phyloP scores from a whole-genome alignment of 2,888 invertebrate genomes.

The Lordiphosa andalusiaca region DNA sequence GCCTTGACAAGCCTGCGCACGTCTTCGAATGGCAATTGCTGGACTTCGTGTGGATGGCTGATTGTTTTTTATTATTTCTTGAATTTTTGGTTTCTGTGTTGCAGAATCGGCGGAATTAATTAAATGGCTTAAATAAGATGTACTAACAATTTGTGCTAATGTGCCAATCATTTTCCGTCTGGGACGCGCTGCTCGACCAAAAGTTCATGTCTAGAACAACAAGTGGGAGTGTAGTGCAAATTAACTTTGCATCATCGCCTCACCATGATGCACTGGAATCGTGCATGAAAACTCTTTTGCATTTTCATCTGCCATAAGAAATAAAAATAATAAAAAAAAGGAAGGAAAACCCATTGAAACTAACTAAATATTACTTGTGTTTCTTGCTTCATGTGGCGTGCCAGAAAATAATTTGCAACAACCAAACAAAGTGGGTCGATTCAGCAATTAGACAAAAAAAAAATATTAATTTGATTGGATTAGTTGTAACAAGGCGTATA shows the following conservation, averaged over 20 bases:
- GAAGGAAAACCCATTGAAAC: conserved; percentile 1
- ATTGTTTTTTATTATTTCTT: conserved; percentile 29
- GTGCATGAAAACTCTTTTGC: conserved; percentile 33
- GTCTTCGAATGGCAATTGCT: conserved; percentile 49
- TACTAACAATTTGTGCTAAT: conserved; percentile 69
- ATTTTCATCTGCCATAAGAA: not conserved
- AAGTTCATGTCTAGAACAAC: conserved; percentile 43
- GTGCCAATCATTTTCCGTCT: conserved; percentile 56
- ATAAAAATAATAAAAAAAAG: not conserved
- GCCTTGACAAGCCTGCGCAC: conserved; percentile 70
- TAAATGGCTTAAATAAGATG: conserved; percentile 69
- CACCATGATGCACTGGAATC: conserved; percentile 18
- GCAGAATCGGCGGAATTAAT: conserved; percentile 48
- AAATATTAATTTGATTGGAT: too few relatives aligned
- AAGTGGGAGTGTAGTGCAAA: conserved; percentile 55
- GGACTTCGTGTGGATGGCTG: conserved; percentile 32
- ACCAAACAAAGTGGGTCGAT: conserved; percentile 8
- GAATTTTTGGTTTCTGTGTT: conserved; percentile 12
- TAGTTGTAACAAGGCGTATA: too few relatives aligned
- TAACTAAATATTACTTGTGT: conserved; percentile 21
- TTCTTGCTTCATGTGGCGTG: conserved; percentile 44
- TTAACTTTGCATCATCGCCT: conserved; percentile 47
- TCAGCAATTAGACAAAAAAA: too few relatives aligned
- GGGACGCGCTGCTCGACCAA: conserved; percentile 23
- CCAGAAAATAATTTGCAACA: conserved; percentile 51